Conservation (phyloP, 2,797 vertebrate species). For the Diplodus sargus region DNA sequence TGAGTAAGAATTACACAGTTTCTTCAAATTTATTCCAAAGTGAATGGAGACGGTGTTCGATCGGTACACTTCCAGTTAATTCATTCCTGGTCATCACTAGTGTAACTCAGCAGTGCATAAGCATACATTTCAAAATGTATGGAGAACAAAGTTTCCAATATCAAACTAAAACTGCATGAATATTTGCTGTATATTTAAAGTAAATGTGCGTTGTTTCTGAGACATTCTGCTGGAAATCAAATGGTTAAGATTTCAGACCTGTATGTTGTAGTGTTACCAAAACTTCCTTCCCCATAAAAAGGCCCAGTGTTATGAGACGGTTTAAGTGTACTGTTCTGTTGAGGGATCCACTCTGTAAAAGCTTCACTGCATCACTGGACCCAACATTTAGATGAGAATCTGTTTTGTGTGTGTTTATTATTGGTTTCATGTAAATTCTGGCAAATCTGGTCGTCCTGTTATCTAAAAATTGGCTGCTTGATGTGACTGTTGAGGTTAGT, state of each 20-base stretch:
- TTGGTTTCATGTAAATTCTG: background rate
- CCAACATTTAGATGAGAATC: background rate
- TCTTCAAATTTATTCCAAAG: background rate
- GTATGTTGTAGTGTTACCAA: background rate
- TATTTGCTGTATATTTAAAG: background rate
- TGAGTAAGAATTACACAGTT: background rate
- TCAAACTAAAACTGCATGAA: background rate
- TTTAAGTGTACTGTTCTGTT: background rate
- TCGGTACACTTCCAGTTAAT: background rate
- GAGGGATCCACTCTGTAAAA: conserved; percentile 3
- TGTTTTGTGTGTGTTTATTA: no score
- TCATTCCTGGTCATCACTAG: background rate
- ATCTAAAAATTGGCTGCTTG: background rate
- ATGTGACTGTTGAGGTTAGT: conserved; percentile 1
- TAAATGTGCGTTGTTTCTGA: background rate
- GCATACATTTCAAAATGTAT: background rate
- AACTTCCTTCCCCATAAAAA: background rate
- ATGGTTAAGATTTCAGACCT: background rate
- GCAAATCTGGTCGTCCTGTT: background rate
- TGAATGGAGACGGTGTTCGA: background rate
- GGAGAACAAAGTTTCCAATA: background rate
- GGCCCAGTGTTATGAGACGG: background rate
- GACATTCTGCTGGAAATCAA: background rate
- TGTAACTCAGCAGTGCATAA: background rate
- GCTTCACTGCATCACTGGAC: background rate